A percentile compares a stretch with the other conserved stretches of the same genome.
phyloP scores from a whole-genome alignment of 1,140 invertebrate genomes.

The Drosophila albomicans region DNA sequence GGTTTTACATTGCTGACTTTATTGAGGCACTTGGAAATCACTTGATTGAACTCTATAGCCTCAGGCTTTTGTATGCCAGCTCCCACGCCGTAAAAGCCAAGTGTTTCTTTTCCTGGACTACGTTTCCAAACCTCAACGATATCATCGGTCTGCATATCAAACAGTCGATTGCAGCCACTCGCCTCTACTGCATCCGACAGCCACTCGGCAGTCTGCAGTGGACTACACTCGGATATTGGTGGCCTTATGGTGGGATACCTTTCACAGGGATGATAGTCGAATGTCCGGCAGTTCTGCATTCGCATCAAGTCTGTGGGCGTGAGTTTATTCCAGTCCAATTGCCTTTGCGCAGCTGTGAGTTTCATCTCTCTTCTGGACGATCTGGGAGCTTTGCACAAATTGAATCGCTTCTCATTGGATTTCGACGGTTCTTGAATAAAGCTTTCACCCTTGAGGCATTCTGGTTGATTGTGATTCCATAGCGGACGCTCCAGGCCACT shows the following conservation, averaged over 20 bases:
- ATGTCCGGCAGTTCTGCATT: slow-evolving; percentile 5
- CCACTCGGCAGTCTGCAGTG: slow-evolving; percentile 4
- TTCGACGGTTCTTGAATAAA: neutral
- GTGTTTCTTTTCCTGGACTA: slow-evolving; percentile 31
- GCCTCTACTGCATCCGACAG: slow-evolving; percentile 24
- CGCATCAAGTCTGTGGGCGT: slow-evolving; percentile 8
- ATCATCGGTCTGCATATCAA: slow-evolving; percentile 17
- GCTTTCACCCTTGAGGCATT: neutral
- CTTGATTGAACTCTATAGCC: slow-evolving; percentile 27
- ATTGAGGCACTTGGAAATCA: slow-evolving; percentile 19
- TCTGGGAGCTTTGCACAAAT: neutral
- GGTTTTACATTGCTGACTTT: neutral
- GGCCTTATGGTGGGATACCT: slow-evolving; percentile 52
- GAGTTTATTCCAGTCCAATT: slow-evolving; percentile 1
- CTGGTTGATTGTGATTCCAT: neutral
- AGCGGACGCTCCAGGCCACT: slow-evolving; percentile 1
- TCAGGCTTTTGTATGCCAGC: slow-evolving; percentile 3
- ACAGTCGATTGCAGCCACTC: slow-evolving; percentile 23
- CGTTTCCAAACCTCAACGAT: slow-evolving; percentile 44
- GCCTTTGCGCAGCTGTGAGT: neutral
- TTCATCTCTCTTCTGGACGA: neutral
- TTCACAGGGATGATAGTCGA: slow-evolving; percentile 15
- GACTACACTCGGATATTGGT: slow-evolving; percentile 34
- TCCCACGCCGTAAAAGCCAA: slow-evolving; percentile 51
- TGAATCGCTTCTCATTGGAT: neutral